Base-by-base conservation (phyloP, 2,113 vertebrate species). In the Amphiprion percula region DNA sequence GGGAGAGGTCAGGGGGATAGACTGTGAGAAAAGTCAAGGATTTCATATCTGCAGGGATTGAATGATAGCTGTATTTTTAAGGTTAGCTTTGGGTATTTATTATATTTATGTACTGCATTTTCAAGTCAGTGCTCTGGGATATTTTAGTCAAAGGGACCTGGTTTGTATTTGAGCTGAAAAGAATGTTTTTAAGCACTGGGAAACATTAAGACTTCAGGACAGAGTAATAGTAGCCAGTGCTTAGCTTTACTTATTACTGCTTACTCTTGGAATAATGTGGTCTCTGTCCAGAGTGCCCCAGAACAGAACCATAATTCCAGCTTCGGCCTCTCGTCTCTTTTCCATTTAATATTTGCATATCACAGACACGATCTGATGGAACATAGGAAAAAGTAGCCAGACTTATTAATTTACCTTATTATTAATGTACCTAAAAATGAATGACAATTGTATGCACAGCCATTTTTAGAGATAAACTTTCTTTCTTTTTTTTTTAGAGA, bases 1-100 rank as follows among this genome's bases (percentile, higher is more conserved):
- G 87, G 30, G 46, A 88, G 79, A 90, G 89, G 79, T 90, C 84
- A 89, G 78, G 60, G 26, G 80, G 69, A 88, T 68, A 74, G 77
- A 90, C 82, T 89, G 80, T 86, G 75, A 83, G 83, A 88, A 88
- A 91, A 88, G 82, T 88, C 89, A 82, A 90, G 75, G 88, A 86
- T 89, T 88, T 87, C 59, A 79, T 79, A 64, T 90, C 85, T 90
- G 58, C 80, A 67, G 60, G 74, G 80, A 28, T 74, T 68, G 44
- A 72, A 62, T 17, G 56, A 74, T 77, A 69, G 56, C 81, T 82
- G 70, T 67, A 74, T 86, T 91, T 86, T 68, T 72, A 67, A 68
- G 72, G 74, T 65, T 79, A 65, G 61, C 68, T 69, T 39, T 75
- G 33, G 54, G 58, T 74, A 85, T 88, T 83, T 83, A 69, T 79